A percentile compares a stretch with the other conserved stretches of the same genome.
These are phyloP conservation scores for Crossaster papposus DNA, from an alignment of 53 echinoderm and acorn worm species.

Conservation along the genomic window DNA sequence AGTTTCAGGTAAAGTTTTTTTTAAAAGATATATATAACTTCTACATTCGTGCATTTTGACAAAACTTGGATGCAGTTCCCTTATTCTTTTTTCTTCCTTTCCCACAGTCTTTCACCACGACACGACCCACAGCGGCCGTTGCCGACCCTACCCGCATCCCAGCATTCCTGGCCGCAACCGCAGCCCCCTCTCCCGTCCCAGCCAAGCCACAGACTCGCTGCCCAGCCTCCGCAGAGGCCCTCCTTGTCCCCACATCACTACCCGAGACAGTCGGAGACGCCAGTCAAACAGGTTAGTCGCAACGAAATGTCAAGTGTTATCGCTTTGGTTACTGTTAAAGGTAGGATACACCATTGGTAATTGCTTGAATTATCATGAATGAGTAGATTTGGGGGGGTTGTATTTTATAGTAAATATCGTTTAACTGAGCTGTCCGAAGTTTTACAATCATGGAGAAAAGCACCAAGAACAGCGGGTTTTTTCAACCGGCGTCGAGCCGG, in stretches of 20 bases:
- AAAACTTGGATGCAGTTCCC: neutral
- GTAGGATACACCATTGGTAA: too few relatives aligned
- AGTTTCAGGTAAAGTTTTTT: too few relatives aligned
- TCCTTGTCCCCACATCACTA: conserved; percentile 31
- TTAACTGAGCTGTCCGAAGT: too few relatives aligned
- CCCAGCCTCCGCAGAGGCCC: neutral
- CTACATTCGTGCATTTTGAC: neutral
- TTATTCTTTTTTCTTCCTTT: neutral
- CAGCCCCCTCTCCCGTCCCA: neutral
- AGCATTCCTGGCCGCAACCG: conserved; percentile 34
- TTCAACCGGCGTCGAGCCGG: too few relatives aligned
- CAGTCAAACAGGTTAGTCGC: neutral
- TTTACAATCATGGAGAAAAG: too few relatives aligned
- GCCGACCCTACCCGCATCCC: conserved; percentile 15
- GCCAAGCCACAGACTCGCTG: neutral
- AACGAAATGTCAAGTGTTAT: neutral
- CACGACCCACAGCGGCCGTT: conserved; percentile 31
- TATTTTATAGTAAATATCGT: too few relatives aligned
- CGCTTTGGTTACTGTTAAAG: neutral
- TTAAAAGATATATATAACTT: too few relatives aligned
- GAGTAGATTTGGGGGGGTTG: too few relatives aligned
- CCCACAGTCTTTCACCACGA: neutral
- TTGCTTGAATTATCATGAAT: too few relatives aligned
- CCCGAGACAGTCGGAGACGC: conserved; percentile 10
- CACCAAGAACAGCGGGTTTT: too few relatives aligned